Evolutionary conservation across 2,888 invertebrate species (phyloP).

Genomic region (Apomyelois bistriatella): DNA sequence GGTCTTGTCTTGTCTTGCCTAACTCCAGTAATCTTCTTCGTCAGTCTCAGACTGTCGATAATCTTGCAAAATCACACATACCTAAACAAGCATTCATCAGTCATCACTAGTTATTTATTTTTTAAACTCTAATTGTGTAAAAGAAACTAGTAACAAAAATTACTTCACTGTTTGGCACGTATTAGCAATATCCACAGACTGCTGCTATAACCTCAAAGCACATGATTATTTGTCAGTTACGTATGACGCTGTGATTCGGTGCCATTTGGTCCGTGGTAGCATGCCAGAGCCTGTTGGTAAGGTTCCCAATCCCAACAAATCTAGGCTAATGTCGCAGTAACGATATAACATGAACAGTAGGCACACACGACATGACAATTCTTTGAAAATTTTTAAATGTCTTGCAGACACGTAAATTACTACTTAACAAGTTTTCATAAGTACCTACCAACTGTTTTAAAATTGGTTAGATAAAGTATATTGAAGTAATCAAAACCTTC

Average conservation of each 20-base stretch:
- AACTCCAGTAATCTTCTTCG: too few species aligned
- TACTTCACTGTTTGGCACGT: not conserved
- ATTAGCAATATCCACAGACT: not conserved
- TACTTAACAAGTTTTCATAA: too few species aligned
- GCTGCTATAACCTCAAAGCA: slow-evolving; percentile 5
- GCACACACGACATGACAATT: not conserved
- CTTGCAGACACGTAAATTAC: too few species aligned
- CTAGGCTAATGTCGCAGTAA: slow-evolving; percentile 5
- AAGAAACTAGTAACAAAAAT: not conserved
- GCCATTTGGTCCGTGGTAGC: slow-evolving; percentile 1
- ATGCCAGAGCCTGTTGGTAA: slow-evolving; percentile 2
- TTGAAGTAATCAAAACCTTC: too few species aligned
- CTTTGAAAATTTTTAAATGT: too few species aligned
- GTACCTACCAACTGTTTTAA: too few species aligned
- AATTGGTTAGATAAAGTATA: too few species aligned
- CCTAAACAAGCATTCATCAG: too few species aligned
- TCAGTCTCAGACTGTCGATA: too few species aligned
- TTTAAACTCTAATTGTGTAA: not conserved
- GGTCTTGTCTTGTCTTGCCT: too few species aligned
- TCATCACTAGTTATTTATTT: too few species aligned
- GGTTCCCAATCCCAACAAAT: not conserved
- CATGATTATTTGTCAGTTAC: slow-evolving; percentile 4
- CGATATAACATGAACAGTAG: not conserved
- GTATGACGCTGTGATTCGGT: not conserved
- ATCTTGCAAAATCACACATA: too few species aligned